phyloP scores from a whole-genome alignment of 2,797 vertebrate species.

The Fratercula arctica region DNA sequence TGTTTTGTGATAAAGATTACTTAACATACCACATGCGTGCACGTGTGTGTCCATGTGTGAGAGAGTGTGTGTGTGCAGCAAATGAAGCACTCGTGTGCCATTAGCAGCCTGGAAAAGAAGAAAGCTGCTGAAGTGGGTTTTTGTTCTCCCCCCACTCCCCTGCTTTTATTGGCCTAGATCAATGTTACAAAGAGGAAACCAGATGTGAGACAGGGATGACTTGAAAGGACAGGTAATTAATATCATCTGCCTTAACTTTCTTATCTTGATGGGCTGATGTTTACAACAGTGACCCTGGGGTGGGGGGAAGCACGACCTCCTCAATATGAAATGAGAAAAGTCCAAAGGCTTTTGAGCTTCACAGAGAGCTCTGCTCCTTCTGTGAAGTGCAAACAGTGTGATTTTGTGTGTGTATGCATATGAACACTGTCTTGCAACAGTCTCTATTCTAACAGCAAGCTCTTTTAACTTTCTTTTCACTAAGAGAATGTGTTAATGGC shows the following conservation, averaged over 20 bases:
- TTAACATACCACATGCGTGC: fast-evolving
- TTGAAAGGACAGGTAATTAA: constrained; percentile 83
- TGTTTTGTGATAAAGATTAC: background rate
- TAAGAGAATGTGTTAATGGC: background rate
- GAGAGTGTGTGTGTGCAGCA: background rate
- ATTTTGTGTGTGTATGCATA: background rate
- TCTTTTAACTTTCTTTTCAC: background rate
- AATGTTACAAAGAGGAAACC: constrained; percentile 75
- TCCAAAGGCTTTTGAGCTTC: constrained; percentile 46
- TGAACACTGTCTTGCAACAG: background rate
- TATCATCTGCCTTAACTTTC: constrained; percentile 79
- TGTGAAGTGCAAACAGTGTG: constrained; percentile 35
- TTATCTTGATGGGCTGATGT: constrained; percentile 81
- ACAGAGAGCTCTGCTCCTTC: background rate
- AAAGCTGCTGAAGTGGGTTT: constrained; percentile 42
- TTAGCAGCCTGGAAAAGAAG: background rate
- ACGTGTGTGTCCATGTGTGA: background rate
- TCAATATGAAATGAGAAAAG: constrained; percentile 54
- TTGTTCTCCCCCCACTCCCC: background rate
- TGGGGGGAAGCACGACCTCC: constrained; percentile 60
- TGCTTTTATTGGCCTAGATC: constrained; percentile 77
- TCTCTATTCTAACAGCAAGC: background rate
- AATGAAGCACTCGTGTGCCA: background rate
- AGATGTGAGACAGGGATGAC: constrained; percentile 81
- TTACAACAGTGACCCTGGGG: constrained; percentile 65